A percentile compares a stretch with the other conserved stretches of the same genome.
These are phyloP conservation scores for Seira musarum DNA, from an alignment of 2,888 invertebrate genomes.

Conservation along the genomic window DNA sequence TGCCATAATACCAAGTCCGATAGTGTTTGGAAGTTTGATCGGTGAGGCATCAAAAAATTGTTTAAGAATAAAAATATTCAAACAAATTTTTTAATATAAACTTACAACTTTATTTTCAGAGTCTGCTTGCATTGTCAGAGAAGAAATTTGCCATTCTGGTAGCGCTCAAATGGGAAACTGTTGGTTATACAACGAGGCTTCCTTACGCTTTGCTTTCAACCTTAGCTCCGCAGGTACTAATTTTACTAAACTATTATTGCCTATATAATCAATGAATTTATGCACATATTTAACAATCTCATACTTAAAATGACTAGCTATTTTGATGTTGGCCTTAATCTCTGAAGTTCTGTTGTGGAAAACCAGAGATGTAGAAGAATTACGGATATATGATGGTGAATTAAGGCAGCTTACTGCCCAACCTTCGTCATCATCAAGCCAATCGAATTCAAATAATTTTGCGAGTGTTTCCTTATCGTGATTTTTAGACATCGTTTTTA, in stretches of 20 bases:
- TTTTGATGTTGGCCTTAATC: constrained; percentile 76
- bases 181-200: constrained; percentile 64
- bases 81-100: background rate
- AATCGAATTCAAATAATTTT: background rate
- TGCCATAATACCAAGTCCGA: constrained; percentile 81
- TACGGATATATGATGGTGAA: constrained; percentile 76
- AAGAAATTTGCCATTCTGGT: constrained; percentile 73
- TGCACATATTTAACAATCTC: no score
- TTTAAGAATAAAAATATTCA: background rate
- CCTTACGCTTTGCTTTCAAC: constrained; percentile 66
- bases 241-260: background rate
- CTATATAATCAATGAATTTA: background rate
- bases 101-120: constrained; percentile 44
- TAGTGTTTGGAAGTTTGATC: constrained; percentile 81
- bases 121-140: constrained; percentile 64
- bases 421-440: background rate
- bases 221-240: constrained; percentile 68
- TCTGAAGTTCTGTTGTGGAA: constrained; percentile 78
- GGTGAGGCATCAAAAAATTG: no score
- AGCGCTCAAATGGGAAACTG: constrained; percentile 69
- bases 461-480: background rate
- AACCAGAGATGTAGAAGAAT: constrained; percentile 75
- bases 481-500: no score
- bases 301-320: constrained; percentile 72
- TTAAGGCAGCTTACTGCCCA: constrained; percentile 27